Conservation (phyloP, 2,797 vertebrate species). For the Ibycter americanus region DNA sequence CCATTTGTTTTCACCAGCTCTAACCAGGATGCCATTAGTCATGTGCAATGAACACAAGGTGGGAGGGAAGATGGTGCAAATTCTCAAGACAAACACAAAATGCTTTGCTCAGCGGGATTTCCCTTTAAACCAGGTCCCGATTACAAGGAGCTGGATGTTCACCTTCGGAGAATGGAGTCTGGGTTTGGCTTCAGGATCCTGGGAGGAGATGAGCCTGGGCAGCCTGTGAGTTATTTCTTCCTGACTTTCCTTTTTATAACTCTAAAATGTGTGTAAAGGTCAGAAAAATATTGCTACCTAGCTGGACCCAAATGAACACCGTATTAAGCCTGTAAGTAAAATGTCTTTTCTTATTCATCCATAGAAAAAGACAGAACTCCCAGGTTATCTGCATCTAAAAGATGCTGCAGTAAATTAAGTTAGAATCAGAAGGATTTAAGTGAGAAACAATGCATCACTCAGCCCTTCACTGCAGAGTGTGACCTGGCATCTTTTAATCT, state of each 20-base stretch:
- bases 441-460: neutral
- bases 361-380: neutral
- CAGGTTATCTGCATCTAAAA: neutral
- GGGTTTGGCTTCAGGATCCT: slow-evolving; percentile 98
- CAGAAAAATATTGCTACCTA: neutral
- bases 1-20: slow-evolving; percentile 43
- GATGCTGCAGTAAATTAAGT: neutral
- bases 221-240: slow-evolving; percentile 88
- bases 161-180: slow-evolving; percentile 94
- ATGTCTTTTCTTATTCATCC: neutral
- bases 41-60: slow-evolving; percentile 16
- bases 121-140: slow-evolving; percentile 83
- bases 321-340: neutral
- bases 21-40: slow-evolving; percentile 60
- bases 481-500: neutral
- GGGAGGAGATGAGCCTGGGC: slow-evolving; percentile 96
- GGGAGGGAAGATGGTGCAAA: slow-evolving; percentile 9
- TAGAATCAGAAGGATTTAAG: neutral
- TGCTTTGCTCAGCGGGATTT: slow-evolving; percentile 62
- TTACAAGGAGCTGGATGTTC: slow-evolving; percentile 95
- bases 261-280: neutral
- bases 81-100: neutral
- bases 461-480: neutral
- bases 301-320: neutral
- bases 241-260: neutral